phyloP scores from a whole-genome alignment of 2,888 invertebrate genomes.

The Aromia moschata region DNA sequence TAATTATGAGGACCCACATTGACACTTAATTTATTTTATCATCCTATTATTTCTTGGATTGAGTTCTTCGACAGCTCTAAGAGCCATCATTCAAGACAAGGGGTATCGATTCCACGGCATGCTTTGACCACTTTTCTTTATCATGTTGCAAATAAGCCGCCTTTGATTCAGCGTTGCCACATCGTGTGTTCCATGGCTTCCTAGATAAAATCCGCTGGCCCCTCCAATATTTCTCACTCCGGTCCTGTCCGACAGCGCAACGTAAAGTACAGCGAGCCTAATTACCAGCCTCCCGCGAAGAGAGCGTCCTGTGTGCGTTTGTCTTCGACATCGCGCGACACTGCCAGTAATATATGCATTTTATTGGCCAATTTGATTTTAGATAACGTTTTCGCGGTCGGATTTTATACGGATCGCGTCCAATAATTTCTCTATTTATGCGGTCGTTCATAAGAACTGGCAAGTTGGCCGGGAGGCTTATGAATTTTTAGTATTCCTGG shows the following conservation, averaged over 20 bases:
- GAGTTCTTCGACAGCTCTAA: no score
- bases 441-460: slow-evolving; percentile 5
- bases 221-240: not conserved
- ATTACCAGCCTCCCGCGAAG: slow-evolving; percentile 34
- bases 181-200: no score
- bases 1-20: no score
- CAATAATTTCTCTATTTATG: slow-evolving; percentile 34
- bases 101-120: no score
- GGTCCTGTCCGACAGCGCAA: slow-evolving; percentile 12
- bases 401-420: slow-evolving; percentile 27
- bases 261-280: slow-evolving; percentile 30
- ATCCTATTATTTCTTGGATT: no score
- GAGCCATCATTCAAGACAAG: no score
- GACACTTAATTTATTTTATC: no score
- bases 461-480: not conserved
- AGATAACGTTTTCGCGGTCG: slow-evolving; percentile 30
- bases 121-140: no score
- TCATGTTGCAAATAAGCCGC: no score
- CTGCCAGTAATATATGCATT: slow-evolving; percentile 45
- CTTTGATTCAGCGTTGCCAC: no score
- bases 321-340: slow-evolving; percentile 36
- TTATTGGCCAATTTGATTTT: slow-evolving; percentile 42
- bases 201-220: no score
- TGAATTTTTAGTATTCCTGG: slow-evolving; percentile 4
- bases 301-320: slow-evolving; percentile 34